Conservation (phyloP, 2,797 vertebrate species). For the Allobates femoralis region DNA sequence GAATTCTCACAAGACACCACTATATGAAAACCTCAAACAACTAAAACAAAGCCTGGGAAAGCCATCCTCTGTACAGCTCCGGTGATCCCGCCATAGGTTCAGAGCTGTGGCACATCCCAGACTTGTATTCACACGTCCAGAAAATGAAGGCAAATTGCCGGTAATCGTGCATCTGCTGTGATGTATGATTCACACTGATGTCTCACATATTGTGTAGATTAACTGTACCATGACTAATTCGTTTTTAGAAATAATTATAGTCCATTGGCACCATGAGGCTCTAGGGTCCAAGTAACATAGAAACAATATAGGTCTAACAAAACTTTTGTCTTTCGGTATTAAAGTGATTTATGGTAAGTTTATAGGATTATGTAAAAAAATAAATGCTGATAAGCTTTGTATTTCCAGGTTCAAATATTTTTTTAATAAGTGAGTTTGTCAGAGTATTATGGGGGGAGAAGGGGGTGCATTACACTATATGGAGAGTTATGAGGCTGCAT, state of each 20-base stretch:
- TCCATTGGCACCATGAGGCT: constrained; percentile 15
- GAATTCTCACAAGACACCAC: background rate
- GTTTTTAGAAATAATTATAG: constrained; percentile 31
- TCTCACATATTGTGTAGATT: constrained; percentile 51
- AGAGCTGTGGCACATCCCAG: background rate
- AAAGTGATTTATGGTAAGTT: background rate
- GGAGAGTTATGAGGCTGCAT: no score
- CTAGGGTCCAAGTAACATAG: background rate
- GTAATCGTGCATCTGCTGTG: constrained; percentile 28
- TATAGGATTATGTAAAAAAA: background rate
- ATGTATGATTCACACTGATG: constrained; percentile 31
- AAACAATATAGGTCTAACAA: background rate
- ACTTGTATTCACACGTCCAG: constrained; percentile 39
- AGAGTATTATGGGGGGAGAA: no score
- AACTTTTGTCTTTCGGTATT: background rate
- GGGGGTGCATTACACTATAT: no score
- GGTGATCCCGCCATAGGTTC: background rate
- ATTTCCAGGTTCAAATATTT: background rate
- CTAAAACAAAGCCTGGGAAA: background rate
- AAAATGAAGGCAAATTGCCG: constrained; percentile 13
- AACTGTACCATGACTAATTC: constrained; percentile 56
- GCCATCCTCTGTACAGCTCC: background rate
- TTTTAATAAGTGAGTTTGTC: no score
- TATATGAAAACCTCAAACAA: background rate
- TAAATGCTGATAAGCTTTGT: background rate